These are phyloP conservation scores for Colinus virginianus DNA, from an alignment of 2,113 vertebrate genomes.

Conservation along the genomic window DNA sequence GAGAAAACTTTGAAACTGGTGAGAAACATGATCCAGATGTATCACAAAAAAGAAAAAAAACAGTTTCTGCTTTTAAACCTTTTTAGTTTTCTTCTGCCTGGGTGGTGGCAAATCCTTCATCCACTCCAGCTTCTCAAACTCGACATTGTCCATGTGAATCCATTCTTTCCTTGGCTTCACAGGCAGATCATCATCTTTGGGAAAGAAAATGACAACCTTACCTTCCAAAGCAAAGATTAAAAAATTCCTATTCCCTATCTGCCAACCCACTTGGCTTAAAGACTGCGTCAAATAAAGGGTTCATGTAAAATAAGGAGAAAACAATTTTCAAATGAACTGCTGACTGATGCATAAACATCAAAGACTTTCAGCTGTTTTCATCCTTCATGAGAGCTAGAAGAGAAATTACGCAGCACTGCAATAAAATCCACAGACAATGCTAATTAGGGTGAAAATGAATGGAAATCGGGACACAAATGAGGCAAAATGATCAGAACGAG, in stretches of 20 bases:
- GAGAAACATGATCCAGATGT: neutral
- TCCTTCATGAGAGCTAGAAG: constrained; percentile 19
- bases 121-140: constrained; percentile 96
- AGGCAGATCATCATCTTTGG: constrained; percentile 77
- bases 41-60: neutral
- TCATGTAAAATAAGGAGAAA: neutral
- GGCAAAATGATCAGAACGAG: constrained; percentile 1
- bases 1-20: neutral
- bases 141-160: constrained; percentile 93
- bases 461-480: constrained; percentile 17
- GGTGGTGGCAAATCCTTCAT: constrained; percentile 87
- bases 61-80: constrained; percentile 75
- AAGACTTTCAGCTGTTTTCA: constrained; percentile 47
- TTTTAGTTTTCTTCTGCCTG: constrained; percentile 83
- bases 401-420: constrained; percentile 36
- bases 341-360: constrained; percentile 40
- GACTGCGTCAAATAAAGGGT: neutral
- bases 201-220: neutral
- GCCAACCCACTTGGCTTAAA: neutral
- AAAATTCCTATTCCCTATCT: neutral
- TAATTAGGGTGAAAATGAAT: constrained; percentile 49
- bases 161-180: constrained; percentile 89
- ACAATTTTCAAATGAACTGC: neutral
- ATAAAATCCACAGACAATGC: constrained; percentile 43
- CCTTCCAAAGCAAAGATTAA: neutral